Percentiles rank a stretch among this genome's conserved stretches.
Evolutionary conservation across 1,140 invertebrate genomes (phyloP).

Genomic region (Alviniconcha marisindica): DNA sequence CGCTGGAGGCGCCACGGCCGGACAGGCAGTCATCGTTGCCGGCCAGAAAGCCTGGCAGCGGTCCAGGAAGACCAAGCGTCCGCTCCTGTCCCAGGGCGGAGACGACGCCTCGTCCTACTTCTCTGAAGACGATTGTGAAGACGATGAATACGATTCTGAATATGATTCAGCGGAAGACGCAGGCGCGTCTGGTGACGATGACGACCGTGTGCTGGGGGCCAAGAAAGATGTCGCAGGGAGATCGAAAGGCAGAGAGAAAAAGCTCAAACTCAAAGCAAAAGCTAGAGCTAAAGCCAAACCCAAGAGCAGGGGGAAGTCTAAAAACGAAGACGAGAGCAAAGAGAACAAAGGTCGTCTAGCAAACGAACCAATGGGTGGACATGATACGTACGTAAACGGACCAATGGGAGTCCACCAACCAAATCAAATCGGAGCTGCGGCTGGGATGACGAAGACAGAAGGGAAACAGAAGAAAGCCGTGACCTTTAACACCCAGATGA

Average conservation of each 20-base stretch:
- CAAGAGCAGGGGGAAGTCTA: neutral
- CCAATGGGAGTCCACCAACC: neutral
- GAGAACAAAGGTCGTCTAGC: neutral
- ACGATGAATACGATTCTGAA: neutral
- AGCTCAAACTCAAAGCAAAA: neutral
- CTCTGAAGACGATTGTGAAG: neutral
- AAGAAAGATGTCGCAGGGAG: neutral
- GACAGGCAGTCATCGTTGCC: too few species aligned
- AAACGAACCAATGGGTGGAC: too few species aligned
- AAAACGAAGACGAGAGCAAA: neutral
- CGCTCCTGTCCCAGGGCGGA: neutral
- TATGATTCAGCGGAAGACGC: neutral
- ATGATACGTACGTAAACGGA: neutral
- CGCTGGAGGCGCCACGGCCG: too few species aligned
- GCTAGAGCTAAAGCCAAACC: neutral
- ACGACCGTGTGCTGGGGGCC: neutral
- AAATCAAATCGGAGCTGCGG: neutral
- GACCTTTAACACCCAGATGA: conserved; percentile 9
- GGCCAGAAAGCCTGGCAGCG: too few species aligned
- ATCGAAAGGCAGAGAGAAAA: neutral
- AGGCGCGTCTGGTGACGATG: neutral
- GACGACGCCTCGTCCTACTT: too few species aligned
- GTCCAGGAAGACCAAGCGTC: too few species aligned
- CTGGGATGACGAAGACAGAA: neutral
- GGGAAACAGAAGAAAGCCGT: neutral